Conservation (phyloP, 2,797 vertebrate species). For the Karalla daura region DNA sequence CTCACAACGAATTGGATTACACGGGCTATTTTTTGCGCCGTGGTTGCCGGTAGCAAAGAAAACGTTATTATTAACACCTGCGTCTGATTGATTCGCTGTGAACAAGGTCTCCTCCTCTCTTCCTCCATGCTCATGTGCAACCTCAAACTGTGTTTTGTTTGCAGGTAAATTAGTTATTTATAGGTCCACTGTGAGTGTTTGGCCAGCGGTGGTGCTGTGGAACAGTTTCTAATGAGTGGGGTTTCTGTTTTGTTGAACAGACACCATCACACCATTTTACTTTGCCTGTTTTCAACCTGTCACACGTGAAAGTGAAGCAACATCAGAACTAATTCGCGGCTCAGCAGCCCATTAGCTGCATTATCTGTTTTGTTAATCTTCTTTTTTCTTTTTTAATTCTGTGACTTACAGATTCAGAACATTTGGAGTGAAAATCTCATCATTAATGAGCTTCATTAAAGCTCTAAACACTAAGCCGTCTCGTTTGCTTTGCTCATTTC, state of each 20-base stretch:
- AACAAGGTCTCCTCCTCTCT: not conserved
- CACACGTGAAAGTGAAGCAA: slow-evolving; percentile 1
- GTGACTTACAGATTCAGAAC: slow-evolving; percentile 24
- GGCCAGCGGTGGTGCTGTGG: not conserved
- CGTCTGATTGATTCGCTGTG: not conserved
- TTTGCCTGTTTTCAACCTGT: not conserved
- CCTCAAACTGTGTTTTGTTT: not conserved
- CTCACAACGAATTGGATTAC: not conserved
- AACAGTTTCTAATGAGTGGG: not conserved
- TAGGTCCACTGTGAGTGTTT: not conserved
- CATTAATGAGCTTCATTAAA: slow-evolving; percentile 49
- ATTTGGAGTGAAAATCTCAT: slow-evolving; percentile 29
- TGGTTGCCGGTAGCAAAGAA: not conserved
- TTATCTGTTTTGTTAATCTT: not conserved
- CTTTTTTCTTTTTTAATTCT: slow-evolving; percentile 3
- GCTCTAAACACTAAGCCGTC: slow-evolving; percentile 28
- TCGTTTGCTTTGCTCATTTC: slow-evolving; percentile 33
- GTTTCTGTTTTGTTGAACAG: not conserved
- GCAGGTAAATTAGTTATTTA: not conserved
- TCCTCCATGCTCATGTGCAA: not conserved
- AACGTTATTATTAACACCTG: not conserved
- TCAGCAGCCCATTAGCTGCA: not conserved
- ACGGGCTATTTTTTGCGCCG: not conserved
- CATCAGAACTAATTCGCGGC: not conserved
- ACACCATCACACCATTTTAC: not conserved